Base-by-base conservation (phyloP, 2,797 vertebrate species). In the Anguilla marmorata region DNA sequence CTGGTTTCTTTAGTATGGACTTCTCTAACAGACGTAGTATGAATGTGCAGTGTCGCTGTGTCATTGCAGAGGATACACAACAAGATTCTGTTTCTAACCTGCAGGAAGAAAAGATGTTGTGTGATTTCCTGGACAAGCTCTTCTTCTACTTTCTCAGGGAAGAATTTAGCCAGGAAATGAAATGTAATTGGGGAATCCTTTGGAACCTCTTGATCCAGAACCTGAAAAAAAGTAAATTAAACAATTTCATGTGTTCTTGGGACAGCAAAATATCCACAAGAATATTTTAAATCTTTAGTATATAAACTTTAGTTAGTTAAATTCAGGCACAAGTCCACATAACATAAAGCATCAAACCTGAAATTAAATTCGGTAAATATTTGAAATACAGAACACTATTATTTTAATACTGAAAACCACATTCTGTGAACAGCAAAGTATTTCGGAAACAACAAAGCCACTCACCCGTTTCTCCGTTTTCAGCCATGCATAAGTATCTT, bases 111-210 rank as follows among this genome's bases (percentile, higher is more conserved):
- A 82, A 99, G 97, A 92, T 98, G 98, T 91, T 98, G 98, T 2
- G 98, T 99, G 88, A 99, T 98, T 94, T 98, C 98, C 94, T 99
- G 98, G 72, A 99, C 96, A 8, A 99, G 95, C 88, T 99, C 98
- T 66, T 98, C 97, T 90, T 98, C 97, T 45, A 98, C 98, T 90
- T 98, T 98, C 94, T 99, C 98, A 21, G 98, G 98, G 90, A 98
- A 99, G 92, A 99, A 99, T 91, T 98, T 99, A 0, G 97, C 97
- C 91, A 99, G 92, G 93, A 99, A 99, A 89, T 96, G 94, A 96
- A 98, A 98, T 50, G 96, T 97, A 93, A 98, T 93, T 1, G 98
- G 98, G 85, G 97, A 98, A 91, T 99, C 98, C 90, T 98, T 99
- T 41, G 98, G 98, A 89, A 99, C 96, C 91, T 99, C 98, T 94